phyloP scores from a whole-genome alignment of 2,797 vertebrate genomes.

The Xerus rutilus region DNA sequence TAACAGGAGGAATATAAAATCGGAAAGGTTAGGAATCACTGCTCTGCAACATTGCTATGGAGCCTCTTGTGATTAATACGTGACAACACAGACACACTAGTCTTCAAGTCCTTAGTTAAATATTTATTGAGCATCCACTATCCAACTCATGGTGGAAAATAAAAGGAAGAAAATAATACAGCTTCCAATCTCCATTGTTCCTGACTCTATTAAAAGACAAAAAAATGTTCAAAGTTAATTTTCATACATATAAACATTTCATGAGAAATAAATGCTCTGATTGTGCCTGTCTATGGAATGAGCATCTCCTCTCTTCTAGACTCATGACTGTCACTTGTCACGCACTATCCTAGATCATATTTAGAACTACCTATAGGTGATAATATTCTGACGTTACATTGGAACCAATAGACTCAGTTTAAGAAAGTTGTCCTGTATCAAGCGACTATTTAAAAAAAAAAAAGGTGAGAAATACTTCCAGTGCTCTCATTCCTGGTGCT shows the following conservation, averaged over 20 bases:
- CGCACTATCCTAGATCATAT: neutral
- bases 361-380: neutral
- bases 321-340: neutral
- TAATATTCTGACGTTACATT: neutral
- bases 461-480: neutral
- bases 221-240: neutral
- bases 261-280: neutral
- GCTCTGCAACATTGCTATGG: neutral
- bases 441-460: neutral
- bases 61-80: constrained; percentile 7
- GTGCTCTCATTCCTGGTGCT: neutral
- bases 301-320: neutral
- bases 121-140: constrained; percentile 57
- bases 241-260: neutral
- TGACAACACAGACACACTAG: neutral
- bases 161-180: constrained; percentile 15
- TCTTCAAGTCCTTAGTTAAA: constrained; percentile 69
- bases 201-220: constrained; percentile 1
- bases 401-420: neutral
- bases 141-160: constrained; percentile 10
- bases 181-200: constrained; percentile 9
- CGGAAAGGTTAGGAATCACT: constrained; percentile 52
- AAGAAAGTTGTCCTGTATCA: neutral
- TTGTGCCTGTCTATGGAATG: neutral
- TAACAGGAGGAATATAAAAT: constrained; percentile 42